Conservation (phyloP, 2,797 vertebrate genomes). For the Eremophila alpestris region DNA sequence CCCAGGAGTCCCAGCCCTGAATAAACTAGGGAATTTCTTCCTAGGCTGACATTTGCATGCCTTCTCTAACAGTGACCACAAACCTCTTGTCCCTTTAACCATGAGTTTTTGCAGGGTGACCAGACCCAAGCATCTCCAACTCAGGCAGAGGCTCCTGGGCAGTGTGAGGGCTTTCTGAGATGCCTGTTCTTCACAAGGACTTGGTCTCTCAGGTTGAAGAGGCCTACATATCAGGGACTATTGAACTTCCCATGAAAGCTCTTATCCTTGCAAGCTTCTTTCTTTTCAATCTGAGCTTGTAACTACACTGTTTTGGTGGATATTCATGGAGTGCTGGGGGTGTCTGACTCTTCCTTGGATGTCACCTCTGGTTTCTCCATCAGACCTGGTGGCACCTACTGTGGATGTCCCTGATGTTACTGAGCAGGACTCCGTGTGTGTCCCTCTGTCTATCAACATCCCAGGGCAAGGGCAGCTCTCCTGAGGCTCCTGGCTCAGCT, state of each 20-base stretch:
- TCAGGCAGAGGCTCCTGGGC: not conserved
- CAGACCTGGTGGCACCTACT: not conserved
- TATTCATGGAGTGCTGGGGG: not conserved
- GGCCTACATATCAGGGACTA: not conserved
- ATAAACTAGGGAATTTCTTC: not conserved
- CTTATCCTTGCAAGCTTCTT: not conserved
- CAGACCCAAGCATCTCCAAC: not conserved
- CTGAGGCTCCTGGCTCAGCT: not conserved
- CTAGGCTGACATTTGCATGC: not conserved
- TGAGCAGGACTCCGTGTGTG: fast-evolving
- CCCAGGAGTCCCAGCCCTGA: not conserved
- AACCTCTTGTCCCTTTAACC: not conserved
- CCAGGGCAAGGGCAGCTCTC: fast-evolving
- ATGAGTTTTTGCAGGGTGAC: not conserved
- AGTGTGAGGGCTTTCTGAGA: not conserved
- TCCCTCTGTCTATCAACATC: not conserved
- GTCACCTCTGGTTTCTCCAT: not conserved
- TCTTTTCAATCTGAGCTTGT: not conserved
- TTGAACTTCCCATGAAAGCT: not conserved
- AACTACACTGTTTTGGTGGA: not conserved
- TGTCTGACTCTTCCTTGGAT: fast-evolving
- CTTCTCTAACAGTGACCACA: not conserved
- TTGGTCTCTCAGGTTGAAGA: not conserved
- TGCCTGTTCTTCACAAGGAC: not conserved
- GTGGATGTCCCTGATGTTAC: fast-evolving